phyloP scores from a whole-genome alignment of 2,113 vertebrate species.

The Leucoraja erinaceus region DNA sequence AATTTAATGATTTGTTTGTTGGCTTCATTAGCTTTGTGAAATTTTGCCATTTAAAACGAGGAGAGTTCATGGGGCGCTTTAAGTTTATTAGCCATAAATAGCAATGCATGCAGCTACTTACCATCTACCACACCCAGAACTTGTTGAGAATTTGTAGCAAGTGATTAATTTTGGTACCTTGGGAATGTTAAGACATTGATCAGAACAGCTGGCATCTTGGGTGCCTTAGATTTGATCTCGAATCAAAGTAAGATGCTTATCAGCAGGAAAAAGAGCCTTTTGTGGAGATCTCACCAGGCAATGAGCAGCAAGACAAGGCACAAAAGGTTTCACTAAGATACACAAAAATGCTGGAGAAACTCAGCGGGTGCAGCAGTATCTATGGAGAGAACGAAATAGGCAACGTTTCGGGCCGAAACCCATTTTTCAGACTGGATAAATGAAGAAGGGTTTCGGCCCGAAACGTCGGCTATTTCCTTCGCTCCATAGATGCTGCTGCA shows the following conservation, averaged over 20 bases:
- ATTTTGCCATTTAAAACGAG: not conserved
- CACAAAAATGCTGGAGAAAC: not conserved
- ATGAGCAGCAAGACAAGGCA: not conserved
- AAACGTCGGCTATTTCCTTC: no score
- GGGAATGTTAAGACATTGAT: not conserved
- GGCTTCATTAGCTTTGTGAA: not conserved
- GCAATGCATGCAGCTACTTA: not conserved
- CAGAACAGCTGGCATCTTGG: not conserved
- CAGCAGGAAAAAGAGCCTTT: not conserved
- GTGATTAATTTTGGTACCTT: not conserved
- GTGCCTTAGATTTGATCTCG: not conserved
- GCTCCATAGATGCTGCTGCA: no score
- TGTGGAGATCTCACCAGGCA: not conserved
- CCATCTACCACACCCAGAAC: not conserved
- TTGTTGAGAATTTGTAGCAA: not conserved
- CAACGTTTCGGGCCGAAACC: no score
- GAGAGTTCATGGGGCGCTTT: not conserved
- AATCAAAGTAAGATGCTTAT: not conserved
- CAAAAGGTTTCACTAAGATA: not conserved
- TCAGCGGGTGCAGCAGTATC: no score
- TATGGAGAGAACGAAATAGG: no score
- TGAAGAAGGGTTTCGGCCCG: no score
- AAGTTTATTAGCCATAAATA: not conserved
- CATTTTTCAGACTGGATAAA: no score
- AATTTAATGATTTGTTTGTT: not conserved